Evolutionary conservation across 2,888 invertebrate species (phyloP).

Genomic region (Hymenopus coronatus): DNA sequence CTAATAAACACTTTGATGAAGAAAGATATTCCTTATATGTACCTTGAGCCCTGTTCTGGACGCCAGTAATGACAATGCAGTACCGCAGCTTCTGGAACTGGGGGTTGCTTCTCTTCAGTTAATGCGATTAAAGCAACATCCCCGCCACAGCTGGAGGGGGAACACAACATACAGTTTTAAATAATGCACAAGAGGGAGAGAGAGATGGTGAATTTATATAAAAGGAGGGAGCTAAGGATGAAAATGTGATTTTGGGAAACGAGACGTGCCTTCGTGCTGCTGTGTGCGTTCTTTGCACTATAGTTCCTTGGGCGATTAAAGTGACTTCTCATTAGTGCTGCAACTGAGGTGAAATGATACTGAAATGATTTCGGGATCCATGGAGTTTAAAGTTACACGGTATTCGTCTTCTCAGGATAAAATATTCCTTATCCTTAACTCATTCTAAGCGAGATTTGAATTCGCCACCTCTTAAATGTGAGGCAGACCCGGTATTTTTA

Average conservation of each 20-base stretch:
- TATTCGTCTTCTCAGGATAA: no score
- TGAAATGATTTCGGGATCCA: no score
- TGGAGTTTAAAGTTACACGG: no score
- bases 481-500: no score
- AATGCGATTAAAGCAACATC: conserved; percentile 12
- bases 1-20: no score
- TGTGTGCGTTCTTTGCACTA: background rate
- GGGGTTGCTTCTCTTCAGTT: background rate
- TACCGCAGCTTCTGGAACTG: background rate
- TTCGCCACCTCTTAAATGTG: no score
- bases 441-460: no score
- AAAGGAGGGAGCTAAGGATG: background rate
- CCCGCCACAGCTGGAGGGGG: background rate
- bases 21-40: no score
- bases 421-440: no score
- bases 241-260: background rate
- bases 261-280: background rate
- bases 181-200: background rate
- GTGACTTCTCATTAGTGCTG: no score
- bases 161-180: background rate
- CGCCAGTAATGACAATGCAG: background rate
- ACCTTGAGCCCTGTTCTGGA: background rate
- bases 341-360: no score
- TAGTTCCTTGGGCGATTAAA: no score
- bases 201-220: background rate